Percentiles rank a stretch among this genome's conserved stretches.
Evolutionary conservation across 1,140 invertebrate species (phyloP).

Genomic region (Oppia nitens): DNA sequence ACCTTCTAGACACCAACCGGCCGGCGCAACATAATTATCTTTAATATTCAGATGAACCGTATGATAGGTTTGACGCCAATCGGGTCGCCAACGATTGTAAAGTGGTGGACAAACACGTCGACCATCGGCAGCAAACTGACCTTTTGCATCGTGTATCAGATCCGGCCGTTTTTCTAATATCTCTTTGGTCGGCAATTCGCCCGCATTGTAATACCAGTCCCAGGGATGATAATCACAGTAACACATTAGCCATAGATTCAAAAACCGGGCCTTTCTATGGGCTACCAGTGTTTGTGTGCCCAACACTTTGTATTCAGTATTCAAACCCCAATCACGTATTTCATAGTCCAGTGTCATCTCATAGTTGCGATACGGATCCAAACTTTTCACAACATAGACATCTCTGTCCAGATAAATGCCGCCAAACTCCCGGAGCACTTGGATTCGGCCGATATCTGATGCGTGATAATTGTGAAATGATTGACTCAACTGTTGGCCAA

Average conservation of each 20-base stretch:
- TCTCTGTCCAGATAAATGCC: too few relatives aligned
- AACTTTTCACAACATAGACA: too few relatives aligned
- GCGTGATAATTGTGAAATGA: constrained; percentile 26
- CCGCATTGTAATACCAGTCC: constrained; percentile 27
- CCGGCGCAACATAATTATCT: too few relatives aligned
- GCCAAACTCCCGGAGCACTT: constrained; percentile 26
- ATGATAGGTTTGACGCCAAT: constrained; percentile 17
- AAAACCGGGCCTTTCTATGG: constrained; percentile 25
- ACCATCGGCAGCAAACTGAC: constrained; percentile 25
- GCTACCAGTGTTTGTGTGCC: constrained; percentile 24
- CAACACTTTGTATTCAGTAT: too few relatives aligned
- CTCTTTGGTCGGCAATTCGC: constrained; percentile 24
- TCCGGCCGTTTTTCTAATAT: constrained; percentile 22
- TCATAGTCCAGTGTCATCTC: too few relatives aligned
- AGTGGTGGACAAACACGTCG: constrained; percentile 20
- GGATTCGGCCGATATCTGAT: constrained; percentile 28
- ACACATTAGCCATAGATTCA: constrained; percentile 23
- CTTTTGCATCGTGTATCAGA: constrained; percentile 24
- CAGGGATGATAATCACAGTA: too few relatives aligned
- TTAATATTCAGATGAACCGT: constrained; percentile 25
- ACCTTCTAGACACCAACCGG: too few relatives aligned
- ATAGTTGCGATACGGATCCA: too few relatives aligned
- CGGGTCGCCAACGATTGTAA: constrained; percentile 19
- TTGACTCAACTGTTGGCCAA: too few relatives aligned
- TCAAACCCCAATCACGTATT: too few relatives aligned